phyloP scores from a whole-genome alignment of 2,797 vertebrate genomes.

The Gymnothorax reevesii region DNA sequence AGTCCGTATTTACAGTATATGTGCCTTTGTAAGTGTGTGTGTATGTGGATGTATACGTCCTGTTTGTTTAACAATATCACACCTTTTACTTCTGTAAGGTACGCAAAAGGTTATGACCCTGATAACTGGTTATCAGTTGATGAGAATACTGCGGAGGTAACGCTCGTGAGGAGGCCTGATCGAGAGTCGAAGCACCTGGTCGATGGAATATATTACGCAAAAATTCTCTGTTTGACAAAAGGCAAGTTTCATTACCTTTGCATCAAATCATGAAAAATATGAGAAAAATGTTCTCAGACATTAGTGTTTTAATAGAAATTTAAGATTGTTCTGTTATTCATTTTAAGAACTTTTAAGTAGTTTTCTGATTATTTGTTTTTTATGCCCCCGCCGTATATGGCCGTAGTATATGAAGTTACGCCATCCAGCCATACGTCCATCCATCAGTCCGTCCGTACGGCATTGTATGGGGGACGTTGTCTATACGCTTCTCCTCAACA shows the following conservation, averaged over 20 bases:
- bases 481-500: too few relatives aligned
- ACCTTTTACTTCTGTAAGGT: not conserved
- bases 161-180: slow-evolving; percentile 79
- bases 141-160: slow-evolving; percentile 83
- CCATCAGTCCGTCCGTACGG: too few relatives aligned
- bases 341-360: not conserved
- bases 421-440: too few relatives aligned
- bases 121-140: slow-evolving; percentile 86
- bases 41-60: not conserved
- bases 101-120: slow-evolving; percentile 31
- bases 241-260: slow-evolving; percentile 66
- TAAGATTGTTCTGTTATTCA: not conserved
- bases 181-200: slow-evolving; percentile 80
- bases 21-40: not conserved
- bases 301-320: not conserved
- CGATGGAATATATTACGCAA: slow-evolving; percentile 84
- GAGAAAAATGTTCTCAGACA: not conserved
- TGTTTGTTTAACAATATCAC: too few relatives aligned
- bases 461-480: too few relatives aligned
- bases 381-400: too few relatives aligned
- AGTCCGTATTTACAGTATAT: too few relatives aligned
- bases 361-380: not conserved
- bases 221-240: slow-evolving; percentile 81
- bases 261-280: not conserved
- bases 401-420: too few relatives aligned